phyloP scores from a whole-genome alignment of 2,113 vertebrate genomes.

The Litocranius walleri region DNA sequence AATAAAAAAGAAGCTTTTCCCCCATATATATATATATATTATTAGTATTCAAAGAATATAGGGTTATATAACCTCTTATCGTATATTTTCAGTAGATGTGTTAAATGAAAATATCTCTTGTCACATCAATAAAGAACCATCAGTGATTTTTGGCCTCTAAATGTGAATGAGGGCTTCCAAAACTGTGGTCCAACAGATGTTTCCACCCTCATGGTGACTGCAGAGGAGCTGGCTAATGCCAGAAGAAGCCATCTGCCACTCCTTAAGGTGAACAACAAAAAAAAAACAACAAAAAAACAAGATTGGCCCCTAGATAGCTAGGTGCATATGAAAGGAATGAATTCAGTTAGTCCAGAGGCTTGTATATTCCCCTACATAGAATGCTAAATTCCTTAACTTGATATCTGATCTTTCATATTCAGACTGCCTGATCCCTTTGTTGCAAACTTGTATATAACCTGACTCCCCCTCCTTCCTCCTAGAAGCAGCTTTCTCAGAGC shows the following conservation, averaged over 20 bases:
- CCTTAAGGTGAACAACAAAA: not conserved
- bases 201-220: not conserved
- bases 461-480: not conserved
- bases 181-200: not conserved
- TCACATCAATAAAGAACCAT: not conserved
- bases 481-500: not conserved
- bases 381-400: not conserved
- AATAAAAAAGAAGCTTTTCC: not conserved
- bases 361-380: not conserved
- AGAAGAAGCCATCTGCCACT: not conserved
- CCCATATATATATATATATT: not conserved
- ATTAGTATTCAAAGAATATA: not conserved
- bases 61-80: not conserved
- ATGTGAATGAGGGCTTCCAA: not conserved
- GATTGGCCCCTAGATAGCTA: not conserved
- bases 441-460: not conserved
- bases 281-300: not conserved
- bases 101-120: not conserved
- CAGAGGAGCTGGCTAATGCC: not conserved
- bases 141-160: not conserved
- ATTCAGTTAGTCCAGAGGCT: not conserved
- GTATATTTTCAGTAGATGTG: not conserved
- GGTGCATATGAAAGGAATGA: not conserved
- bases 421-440: not conserved
- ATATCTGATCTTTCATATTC: not conserved